phyloP scores from a whole-genome alignment of 2,797 vertebrate species.

The Epinephelus coioides region DNA sequence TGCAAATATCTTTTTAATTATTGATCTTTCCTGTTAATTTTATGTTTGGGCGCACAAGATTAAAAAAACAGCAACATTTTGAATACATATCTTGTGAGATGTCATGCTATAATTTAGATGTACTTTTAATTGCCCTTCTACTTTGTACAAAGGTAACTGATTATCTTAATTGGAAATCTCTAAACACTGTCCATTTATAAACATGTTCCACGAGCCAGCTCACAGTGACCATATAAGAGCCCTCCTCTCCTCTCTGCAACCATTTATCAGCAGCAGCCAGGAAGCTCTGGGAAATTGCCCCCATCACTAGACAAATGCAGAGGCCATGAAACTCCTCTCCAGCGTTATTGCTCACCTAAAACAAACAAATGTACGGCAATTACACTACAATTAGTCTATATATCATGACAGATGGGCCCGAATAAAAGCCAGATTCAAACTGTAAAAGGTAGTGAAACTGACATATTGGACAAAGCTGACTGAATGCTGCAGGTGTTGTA shows the following conservation, averaged over 20 bases:
- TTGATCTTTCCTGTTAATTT: background rate
- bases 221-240: background rate
- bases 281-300: slow-evolving; percentile 43
- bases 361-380: slow-evolving; percentile 60
- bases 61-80: too few relatives aligned
- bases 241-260: slow-evolving; percentile 10
- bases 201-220: background rate
- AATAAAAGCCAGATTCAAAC: slow-evolving; percentile 29
- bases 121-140: too few relatives aligned
- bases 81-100: too few relatives aligned
- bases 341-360: slow-evolving; percentile 54
- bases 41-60: background rate
- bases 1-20: too few relatives aligned
- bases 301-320: slow-evolving; percentile 53
- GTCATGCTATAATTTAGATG: background rate
- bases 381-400: slow-evolving; percentile 39
- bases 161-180: background rate
- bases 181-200: background rate
- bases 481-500: slow-evolving; percentile 12
- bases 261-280: slow-evolving; percentile 54
- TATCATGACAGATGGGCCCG: slow-evolving; percentile 20
- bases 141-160: background rate
- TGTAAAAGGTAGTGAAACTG: slow-evolving; percentile 6
- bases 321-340: slow-evolving; percentile 43
- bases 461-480: background rate